Evolutionary conservation across 2,888 invertebrate species (phyloP).

Genomic region (Amphipoea oculea): DNA sequence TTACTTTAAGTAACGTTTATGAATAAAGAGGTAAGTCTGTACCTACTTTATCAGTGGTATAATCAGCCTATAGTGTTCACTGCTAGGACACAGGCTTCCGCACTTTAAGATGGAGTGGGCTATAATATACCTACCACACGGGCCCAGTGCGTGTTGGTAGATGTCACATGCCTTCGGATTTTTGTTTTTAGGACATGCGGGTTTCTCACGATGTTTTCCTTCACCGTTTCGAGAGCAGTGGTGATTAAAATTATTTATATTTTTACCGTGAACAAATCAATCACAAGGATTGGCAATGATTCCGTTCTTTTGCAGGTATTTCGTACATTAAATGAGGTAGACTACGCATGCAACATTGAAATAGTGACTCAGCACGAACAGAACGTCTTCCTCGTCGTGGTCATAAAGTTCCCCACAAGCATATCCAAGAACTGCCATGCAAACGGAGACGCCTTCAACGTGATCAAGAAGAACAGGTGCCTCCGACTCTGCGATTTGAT

Average conservation of each 20-base stretch:
- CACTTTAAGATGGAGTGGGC: too few species aligned
- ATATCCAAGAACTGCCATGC: conserved; percentile 75
- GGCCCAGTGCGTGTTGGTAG: too few species aligned
- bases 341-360: conserved; percentile 83
- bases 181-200: too few species aligned
- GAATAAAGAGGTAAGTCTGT: background rate
- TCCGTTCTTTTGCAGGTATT: conserved; percentile 78
- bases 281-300: background rate
- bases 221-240: too few species aligned
- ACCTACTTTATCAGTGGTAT: background rate
- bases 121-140: too few species aligned
- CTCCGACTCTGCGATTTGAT: conserved; percentile 77
- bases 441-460: conserved; percentile 77
- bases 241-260: background rate
- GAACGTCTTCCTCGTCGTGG: conserved; percentile 72
- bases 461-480: conserved; percentile 76
- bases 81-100: too few species aligned
- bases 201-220: too few species aligned
- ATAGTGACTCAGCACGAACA: conserved; percentile 72
- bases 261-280: too few species aligned
- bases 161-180: too few species aligned
- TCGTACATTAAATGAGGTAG: conserved; percentile 77
- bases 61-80: background rate
- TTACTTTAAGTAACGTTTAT: background rate
- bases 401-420: conserved; percentile 79